phyloP scores from a whole-genome alignment of 1,140 invertebrate species.

The Ostrea edulis region DNA sequence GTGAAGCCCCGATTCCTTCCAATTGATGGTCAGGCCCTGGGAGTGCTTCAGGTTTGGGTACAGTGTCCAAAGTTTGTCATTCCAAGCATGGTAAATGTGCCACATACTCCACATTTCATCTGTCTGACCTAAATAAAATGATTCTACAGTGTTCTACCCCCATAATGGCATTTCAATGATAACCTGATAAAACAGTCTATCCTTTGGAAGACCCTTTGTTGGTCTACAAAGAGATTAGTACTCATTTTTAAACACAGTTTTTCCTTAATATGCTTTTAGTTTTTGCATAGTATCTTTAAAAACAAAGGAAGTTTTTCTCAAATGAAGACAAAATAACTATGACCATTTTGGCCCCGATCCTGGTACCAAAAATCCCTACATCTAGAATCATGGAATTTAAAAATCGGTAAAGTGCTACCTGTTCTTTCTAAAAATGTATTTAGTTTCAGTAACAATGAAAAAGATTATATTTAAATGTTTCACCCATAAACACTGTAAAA shows the following conservation, averaged over 20 bases:
- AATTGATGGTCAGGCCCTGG: conserved; percentile 48
- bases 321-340: too few species aligned
- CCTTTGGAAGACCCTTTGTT: too few species aligned
- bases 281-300: too few species aligned
- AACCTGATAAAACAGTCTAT: too few species aligned
- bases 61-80: conserved; percentile 53
- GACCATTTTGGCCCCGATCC: too few species aligned
- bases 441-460: too few species aligned
- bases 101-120: conserved; percentile 71
- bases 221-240: too few species aligned
- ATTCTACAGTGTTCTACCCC: not conserved
- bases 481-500: not conserved
- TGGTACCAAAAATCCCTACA: not conserved
- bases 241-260: too few species aligned
- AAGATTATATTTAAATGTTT: too few species aligned
- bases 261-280: too few species aligned
- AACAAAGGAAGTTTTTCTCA: too few species aligned
- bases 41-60: conserved; percentile 49
- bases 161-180: not conserved
- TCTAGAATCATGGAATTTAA: not conserved
- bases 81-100: conserved; percentile 68
- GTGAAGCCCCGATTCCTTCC: conserved; percentile 52
- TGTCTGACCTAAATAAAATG: conserved; percentile 34
- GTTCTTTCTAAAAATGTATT: not conserved
- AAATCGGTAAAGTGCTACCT: not conserved